Conservation (phyloP, 2,888 invertebrate species). For the Oscheius sp. region DNA sequence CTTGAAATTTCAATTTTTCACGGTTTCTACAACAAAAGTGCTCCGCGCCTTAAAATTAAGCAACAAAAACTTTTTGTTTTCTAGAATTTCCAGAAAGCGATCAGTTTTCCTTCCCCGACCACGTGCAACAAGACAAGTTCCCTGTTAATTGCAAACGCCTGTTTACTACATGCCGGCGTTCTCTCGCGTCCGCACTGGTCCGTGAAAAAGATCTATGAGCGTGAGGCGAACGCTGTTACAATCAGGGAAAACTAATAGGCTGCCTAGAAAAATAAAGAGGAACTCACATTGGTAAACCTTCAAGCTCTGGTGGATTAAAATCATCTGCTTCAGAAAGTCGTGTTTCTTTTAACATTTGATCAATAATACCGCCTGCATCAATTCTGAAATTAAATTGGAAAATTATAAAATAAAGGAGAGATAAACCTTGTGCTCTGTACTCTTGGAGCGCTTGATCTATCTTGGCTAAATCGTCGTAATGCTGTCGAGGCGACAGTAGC, state of each 20-base stretch:
- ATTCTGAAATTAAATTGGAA: slow-evolving; percentile 48
- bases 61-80: no score
- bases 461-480: slow-evolving; percentile 54
- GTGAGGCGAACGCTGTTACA: no score
- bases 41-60: no score
- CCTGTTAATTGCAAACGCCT: no score
- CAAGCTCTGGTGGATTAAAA: background rate
- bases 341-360: slow-evolving; percentile 58
- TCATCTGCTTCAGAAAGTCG: slow-evolving; percentile 42
- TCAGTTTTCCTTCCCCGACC: no score
- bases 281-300: background rate
- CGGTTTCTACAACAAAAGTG: no score
- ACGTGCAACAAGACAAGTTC: no score
- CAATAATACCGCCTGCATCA: slow-evolving; percentile 68
- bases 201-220: no score
- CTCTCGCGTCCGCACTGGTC: no score
- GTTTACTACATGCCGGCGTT: no score
- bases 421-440: slow-evolving; percentile 56
- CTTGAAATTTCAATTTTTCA: background rate
- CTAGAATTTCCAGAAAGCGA: no score
- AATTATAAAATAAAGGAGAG: slow-evolving; percentile 2
- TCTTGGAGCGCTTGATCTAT: slow-evolving; percentile 53
- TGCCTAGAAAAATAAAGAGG: background rate
- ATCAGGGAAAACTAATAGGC: no score
- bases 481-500: slow-evolving; percentile 22